Percentiles rank a stretch among this genome's conserved stretches.
Evolutionary conservation across 2,888 invertebrate species (phyloP).

Genomic region (Drosophila emarginata): DNA sequence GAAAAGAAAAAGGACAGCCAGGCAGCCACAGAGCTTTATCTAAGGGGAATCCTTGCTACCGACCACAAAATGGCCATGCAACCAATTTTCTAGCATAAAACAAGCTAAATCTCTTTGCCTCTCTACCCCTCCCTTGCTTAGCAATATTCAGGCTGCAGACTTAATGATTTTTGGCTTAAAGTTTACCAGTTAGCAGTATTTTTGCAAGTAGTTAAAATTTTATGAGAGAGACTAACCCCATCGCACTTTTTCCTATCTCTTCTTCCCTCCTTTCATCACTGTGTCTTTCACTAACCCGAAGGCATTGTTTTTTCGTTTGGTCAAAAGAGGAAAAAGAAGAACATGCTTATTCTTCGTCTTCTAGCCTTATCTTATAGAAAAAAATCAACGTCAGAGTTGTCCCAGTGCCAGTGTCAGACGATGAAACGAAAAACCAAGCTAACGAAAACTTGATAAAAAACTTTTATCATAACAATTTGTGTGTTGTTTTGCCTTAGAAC

Average conservation of each 20-base stretch:
- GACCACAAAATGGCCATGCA: slow-evolving; percentile 69
- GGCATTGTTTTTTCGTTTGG: slow-evolving; percentile 56
- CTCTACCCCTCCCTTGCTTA: slow-evolving; percentile 2
- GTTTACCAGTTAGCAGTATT: slow-evolving; percentile 76
- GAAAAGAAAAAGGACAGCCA: slow-evolving; percentile 29
- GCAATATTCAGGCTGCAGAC: slow-evolving; percentile 55
- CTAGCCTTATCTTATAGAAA: slow-evolving; percentile 50
- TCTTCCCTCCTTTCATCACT: not conserved
- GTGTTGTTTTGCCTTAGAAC: slow-evolving; percentile 59
- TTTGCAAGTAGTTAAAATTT: slow-evolving; percentile 76
- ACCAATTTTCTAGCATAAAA: slow-evolving; percentile 62
- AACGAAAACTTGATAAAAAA: slow-evolving; percentile 71
- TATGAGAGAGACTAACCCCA: slow-evolving; percentile 51
- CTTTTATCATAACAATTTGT: slow-evolving; percentile 77
- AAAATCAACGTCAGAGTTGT: slow-evolving; percentile 49
- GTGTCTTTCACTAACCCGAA: slow-evolving; percentile 14
- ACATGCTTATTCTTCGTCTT: slow-evolving; percentile 9
- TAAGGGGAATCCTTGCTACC: slow-evolving; percentile 26
- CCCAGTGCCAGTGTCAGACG: slow-evolving; percentile 37
- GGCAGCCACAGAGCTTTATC: slow-evolving; percentile 17
- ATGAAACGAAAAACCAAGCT: slow-evolving; percentile 30
- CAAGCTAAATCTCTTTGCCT: slow-evolving; percentile 36
- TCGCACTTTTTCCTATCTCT: slow-evolving; percentile 36
- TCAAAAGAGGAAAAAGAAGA: slow-evolving; percentile 30
- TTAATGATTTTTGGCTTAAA: slow-evolving; percentile 77